Percentiles rank a stretch among this genome's conserved stretches.
phyloP scores from a whole-genome alignment of 2,888 invertebrate species.

The Dorcus hopei region DNA sequence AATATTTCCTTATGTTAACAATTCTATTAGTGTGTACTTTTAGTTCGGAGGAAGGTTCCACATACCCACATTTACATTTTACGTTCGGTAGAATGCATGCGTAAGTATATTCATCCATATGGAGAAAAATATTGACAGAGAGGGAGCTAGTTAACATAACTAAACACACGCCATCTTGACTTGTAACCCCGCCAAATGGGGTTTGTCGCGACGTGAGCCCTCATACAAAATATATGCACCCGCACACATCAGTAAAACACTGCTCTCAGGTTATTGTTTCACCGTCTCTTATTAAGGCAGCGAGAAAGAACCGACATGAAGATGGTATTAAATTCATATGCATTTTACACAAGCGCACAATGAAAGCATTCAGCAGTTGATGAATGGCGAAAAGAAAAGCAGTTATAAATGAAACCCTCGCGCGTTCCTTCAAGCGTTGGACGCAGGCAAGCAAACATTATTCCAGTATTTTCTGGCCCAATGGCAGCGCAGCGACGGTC shows the following conservation, averaged over 20 bases:
- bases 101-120: conserved; percentile 32
- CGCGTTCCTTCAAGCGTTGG: conserved; percentile 23
- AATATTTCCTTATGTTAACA: too few species aligned
- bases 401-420: conserved; percentile 23
- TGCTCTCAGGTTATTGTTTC: conserved; percentile 10
- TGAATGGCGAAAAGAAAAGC: conserved; percentile 15
- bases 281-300: conserved; percentile 1
- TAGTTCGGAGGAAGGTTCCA: background rate
- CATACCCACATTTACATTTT: conserved; percentile 27
- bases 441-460: conserved; percentile 26
- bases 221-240: conserved; percentile 23
- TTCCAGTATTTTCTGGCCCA: conserved; percentile 25
- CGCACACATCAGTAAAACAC: conserved; percentile 12
- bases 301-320: background rate
- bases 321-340: conserved; percentile 8
- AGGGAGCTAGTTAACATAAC: conserved; percentile 39
- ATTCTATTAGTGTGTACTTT: too few species aligned
- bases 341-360: conserved; percentile 10
- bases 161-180: conserved; percentile 40
- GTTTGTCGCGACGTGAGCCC: conserved; percentile 32
- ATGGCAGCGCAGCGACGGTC: conserved; percentile 20
- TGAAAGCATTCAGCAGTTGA: conserved; percentile 4
- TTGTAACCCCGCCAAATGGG: conserved; percentile 28
- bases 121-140: conserved; percentile 38
- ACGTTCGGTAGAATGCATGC: conserved; percentile 22